Conservation (phyloP, 2,113 vertebrate genomes). For the Orycteropus afer region DNA sequence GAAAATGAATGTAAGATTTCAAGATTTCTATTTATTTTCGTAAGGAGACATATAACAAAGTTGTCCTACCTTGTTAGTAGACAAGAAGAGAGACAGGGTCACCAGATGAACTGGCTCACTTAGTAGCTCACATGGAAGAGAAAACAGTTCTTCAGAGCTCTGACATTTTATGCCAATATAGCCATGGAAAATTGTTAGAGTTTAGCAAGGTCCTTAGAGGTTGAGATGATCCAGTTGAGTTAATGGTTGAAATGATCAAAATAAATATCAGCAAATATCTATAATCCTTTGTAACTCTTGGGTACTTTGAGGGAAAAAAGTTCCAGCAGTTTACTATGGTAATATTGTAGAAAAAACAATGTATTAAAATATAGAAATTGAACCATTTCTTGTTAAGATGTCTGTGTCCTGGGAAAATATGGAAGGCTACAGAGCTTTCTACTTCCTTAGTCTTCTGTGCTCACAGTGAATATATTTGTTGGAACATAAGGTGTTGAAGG, state of each 20-base stretch:
- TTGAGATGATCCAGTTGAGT: background rate
- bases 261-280: background rate
- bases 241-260: background rate
- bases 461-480: background rate
- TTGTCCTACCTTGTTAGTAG: background rate
- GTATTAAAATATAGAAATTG: background rate
- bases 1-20: background rate
- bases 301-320: background rate
- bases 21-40: background rate
- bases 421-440: background rate
- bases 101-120: background rate
- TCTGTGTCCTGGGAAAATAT: background rate
- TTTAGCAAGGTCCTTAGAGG: background rate
- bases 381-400: background rate
- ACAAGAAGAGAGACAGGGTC: background rate
- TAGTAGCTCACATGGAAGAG: background rate
- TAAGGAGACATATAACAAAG: background rate
- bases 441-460: background rate
- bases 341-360: background rate
- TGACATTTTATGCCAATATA: background rate
- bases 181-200: background rate
- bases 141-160: background rate
- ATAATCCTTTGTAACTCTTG: background rate
- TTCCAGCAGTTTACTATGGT: background rate
- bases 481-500: background rate